Percentiles rank a stretch among this genome's conserved stretches.
Evolutionary conservation across 2,797 vertebrate genomes (phyloP).

Genomic region (Hypotaenidia okinawae): DNA sequence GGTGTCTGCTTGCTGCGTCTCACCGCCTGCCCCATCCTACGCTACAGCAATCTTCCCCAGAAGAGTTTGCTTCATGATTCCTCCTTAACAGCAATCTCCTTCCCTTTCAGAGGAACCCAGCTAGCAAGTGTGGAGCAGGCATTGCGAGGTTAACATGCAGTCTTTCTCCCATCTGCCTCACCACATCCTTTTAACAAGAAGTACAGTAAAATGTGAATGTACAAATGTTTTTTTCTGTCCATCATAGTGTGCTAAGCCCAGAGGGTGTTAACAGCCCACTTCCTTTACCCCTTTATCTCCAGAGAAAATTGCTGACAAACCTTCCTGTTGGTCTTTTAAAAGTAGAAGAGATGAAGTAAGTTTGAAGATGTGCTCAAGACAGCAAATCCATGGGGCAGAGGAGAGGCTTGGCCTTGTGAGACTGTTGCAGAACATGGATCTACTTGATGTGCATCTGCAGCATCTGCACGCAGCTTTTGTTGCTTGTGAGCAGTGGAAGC

Average conservation of each 20-base stretch:
- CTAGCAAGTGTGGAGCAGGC: neutral
- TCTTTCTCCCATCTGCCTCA: neutral
- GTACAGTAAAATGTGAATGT: neutral
- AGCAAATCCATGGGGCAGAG: neutral
- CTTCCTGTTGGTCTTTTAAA: constrained; percentile 11
- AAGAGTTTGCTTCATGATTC: neutral
- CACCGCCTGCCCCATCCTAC: neutral
- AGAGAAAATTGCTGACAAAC: neutral
- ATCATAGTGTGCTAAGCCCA: neutral
- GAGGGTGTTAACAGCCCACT: neutral
- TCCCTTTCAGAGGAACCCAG: neutral
- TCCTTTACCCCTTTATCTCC: neutral
- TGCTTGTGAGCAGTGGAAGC: neutral
- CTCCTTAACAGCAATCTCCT: neutral
- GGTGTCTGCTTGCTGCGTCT: neutral
- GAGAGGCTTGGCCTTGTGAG: neutral
- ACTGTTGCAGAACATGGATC: neutral
- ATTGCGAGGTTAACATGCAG: neutral
- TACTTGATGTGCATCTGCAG: neutral
- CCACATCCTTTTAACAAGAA: neutral
- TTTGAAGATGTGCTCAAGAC: neutral
- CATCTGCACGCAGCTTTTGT: neutral
- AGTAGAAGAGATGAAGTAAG: neutral
- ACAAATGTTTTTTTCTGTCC: neutral
- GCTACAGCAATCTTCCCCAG: neutral